Evolutionary conservation across 2,113 vertebrate genomes (phyloP), one percentile per base, ranked within the genome.

Genomic region (Todiramphus chloris): DNA sequence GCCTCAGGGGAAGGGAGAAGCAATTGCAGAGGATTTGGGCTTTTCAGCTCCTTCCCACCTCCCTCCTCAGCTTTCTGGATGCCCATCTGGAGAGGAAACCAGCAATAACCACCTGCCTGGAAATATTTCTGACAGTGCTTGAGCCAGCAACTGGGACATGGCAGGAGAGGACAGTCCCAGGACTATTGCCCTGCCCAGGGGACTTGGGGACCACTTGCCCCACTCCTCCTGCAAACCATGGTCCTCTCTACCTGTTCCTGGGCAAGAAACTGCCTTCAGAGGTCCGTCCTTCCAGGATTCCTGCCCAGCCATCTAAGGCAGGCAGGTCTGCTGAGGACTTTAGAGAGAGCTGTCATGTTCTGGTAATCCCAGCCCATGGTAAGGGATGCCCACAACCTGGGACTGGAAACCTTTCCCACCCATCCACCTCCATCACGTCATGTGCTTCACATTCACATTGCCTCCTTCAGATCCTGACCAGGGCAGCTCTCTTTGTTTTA

Each of bases 11-110:
- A 91, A 92, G 86, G 83, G 50, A 94, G 43, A 58, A 86, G 60
- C 23, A 37, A 16, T 80, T 87, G 62, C 83, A 56, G 62, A 83
- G 62, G 56, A 82, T 88, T 68, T 88, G 58, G 93, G 53, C 83
- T 94, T 90, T 78, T 88, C 53, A 72, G 53, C 83, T 80, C 75
- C 82, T 96, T 96, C 93, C 82, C 56, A 84, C 85, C 94, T 87
- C 82, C 70, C 58, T 91, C 59, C 83, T 80, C 3, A 1, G 56
- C 76, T 92, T 30, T 44, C 70, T 27, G 51, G 90, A 41, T 58
- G 63, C 79, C 83, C 90, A 59, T 64, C 75, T 68, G 87, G 82
- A 50, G 89, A 69, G 92, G 96, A 86, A 89, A 79, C n/a, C 83
- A 51, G 59, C 44, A n/a, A 27, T 25, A 58, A 68, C 41, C 53